Evolutionary conservation across 2,797 vertebrate genomes (phyloP), one percentile per base, ranked within the genome.

Genomic region (Liparis tanakae): DNA sequence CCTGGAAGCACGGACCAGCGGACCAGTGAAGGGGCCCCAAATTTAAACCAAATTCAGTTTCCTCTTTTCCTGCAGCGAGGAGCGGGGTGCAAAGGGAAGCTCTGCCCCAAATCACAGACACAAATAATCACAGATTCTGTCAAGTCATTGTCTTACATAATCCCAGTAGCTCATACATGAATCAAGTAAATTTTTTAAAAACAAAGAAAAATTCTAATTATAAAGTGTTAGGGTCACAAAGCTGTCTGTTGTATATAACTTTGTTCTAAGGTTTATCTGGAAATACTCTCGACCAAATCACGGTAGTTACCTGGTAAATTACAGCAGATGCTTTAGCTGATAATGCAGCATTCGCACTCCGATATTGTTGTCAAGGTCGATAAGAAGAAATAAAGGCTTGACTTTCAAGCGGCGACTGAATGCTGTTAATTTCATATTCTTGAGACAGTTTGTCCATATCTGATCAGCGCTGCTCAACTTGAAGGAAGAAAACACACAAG

Each of bases 1-100:
- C 56, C 59, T 80, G 46, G 60, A 84, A 77, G 76, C 70, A 70
- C 46, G 66, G 67, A 55, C 36, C 3, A 85, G 75, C 46, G 66
- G 67, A 55, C 36, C 3, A 85, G 75, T 83, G 87, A 91, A 89
- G 91, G 83, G 81, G 54, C 58, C 82, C 72, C 68, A 73, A 13
- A 89, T 92, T 90, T 94, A 91, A 94, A 90, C 72, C 82, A 69
- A 70, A 51, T 46, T 44, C 33, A 46, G 74, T 90, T 94, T 93
- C 92, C 93, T 93, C 91, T 94, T 94, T 94, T 90, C 13, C 14
- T 1, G 20, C 41, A 39, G 71, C 57, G 34, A 61, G 67, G 86
- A 80, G 78, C 72, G 8, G 90, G 76, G 90, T 74, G 92, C 89
- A 94, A 89, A 92, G 62, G 87, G 85, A 91, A 92, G 85, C 74